Conservation (phyloP, 2,797 vertebrate species). For the Okamejei kenojei region DNA sequence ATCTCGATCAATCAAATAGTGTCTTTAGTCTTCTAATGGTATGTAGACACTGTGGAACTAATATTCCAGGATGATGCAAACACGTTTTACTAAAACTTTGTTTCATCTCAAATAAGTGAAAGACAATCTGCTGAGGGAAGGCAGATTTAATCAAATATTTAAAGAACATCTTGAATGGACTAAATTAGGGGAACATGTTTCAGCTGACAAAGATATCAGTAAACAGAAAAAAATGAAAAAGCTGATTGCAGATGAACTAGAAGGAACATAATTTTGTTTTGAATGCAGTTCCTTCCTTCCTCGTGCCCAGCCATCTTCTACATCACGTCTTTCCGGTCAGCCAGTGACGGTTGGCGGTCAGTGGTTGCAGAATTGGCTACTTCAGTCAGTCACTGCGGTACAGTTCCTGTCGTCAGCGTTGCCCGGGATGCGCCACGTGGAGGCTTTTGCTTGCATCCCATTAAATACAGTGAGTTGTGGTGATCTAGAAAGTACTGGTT, state of each 20-base stretch:
- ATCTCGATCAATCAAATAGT: not conserved
- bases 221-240: not conserved
- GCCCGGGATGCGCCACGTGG: no score
- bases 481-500: not conserved
- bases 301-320: no score
- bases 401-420: no score
- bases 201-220: not conserved
- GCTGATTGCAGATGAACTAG: not conserved
- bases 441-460: no score
- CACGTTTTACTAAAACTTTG: not conserved
- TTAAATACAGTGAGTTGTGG: not conserved
- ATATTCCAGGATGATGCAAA: not conserved
- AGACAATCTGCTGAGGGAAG: not conserved
- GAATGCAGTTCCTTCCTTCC: not conserved
- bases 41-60: not conserved
- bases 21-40: not conserved
- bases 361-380: no score
- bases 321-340: no score
- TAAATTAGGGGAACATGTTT: not conserved
- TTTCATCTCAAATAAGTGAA: not conserved
- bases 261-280: not conserved
- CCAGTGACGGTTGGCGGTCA: no score
- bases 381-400: no score
- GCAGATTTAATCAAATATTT: not conserved
- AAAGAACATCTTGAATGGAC: not conserved